phyloP scores from a whole-genome alignment of 2,888 invertebrate species.

The Harmothoe impar region DNA sequence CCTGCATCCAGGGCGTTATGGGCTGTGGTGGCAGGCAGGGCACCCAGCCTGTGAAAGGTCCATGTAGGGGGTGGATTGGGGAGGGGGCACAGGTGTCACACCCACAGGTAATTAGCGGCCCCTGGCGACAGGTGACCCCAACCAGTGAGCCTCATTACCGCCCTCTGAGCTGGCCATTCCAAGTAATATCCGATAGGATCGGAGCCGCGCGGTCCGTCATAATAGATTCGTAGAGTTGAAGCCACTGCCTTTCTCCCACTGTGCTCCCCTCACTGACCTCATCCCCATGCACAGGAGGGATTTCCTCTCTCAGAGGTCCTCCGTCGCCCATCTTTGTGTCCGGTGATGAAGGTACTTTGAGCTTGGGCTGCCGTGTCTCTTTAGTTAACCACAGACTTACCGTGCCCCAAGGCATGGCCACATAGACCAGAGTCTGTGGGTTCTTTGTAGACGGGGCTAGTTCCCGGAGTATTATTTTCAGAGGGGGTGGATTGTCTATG shows the following conservation, averaged over 20 bases:
- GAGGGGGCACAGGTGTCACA: not conserved
- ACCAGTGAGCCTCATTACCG: not conserved
- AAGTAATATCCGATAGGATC: constrained; percentile 38
- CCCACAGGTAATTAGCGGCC: constrained; percentile 19
- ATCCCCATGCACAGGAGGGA: not conserved
- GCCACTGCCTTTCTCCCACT: not conserved
- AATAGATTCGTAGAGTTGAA: not conserved
- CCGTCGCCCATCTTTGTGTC: not conserved
- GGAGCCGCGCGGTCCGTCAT: not conserved
- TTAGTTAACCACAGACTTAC: not conserved
- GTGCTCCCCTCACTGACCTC: not conserved
- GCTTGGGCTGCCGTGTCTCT: not conserved
- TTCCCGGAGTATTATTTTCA: not conserved
- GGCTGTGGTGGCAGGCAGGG: not conserved
- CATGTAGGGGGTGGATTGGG: not conserved
- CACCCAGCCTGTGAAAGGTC: not conserved
- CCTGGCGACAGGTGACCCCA: constrained; percentile 4
- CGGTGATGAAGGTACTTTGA: constrained; percentile 11
- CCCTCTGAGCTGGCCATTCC: constrained; percentile 1
- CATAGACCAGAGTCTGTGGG: not conserved
- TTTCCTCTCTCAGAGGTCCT: not conserved
- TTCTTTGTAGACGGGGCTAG: not conserved
- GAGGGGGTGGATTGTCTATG: not conserved
- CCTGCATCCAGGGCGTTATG: not conserved
- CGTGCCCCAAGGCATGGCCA: not conserved